Evolutionary conservation across 2,113 vertebrate species (phyloP).

Genomic region (Chelonoidis abingdonii): DNA sequence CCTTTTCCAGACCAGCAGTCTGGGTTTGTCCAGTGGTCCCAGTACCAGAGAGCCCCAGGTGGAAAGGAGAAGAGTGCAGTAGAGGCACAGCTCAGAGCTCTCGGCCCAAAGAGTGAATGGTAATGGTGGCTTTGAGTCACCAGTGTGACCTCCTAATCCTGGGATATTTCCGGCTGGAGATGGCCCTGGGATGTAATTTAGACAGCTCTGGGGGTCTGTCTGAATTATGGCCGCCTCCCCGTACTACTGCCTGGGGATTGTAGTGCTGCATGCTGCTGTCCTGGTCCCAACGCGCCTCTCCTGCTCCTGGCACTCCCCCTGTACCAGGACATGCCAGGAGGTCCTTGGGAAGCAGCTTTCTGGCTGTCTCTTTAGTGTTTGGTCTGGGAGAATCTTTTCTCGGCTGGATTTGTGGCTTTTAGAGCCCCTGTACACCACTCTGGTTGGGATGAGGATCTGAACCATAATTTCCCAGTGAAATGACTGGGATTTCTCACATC

Average conservation of each 20-base stretch:
- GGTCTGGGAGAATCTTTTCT: not conserved
- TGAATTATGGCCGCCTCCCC: not conserved
- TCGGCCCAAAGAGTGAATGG: not conserved
- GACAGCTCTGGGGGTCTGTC: not conserved
- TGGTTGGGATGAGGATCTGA: not conserved
- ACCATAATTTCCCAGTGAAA: too few relatives aligned
- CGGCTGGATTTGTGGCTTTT: not conserved
- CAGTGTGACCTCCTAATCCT: not conserved
- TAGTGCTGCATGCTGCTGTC: not conserved
- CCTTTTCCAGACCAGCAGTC: not conserved
- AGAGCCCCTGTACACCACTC: not conserved
- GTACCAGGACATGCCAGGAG: not conserved
- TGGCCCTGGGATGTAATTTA: not conserved
- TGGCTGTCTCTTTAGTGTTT: not conserved
- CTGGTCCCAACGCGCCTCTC: not conserved
- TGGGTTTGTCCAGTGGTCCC: not conserved
- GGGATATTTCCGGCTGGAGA: not conserved
- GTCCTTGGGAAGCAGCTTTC: not conserved
- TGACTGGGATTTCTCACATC: too few relatives aligned
- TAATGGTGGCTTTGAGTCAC: not conserved
- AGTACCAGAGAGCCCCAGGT: not conserved
- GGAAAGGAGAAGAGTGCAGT: not conserved
- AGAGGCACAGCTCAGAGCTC: too few relatives aligned
- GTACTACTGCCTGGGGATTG: too few relatives aligned
- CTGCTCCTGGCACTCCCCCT: not conserved